phyloP scores from a whole-genome alignment of 2,797 vertebrate genomes.

The Octomys mimax region DNA sequence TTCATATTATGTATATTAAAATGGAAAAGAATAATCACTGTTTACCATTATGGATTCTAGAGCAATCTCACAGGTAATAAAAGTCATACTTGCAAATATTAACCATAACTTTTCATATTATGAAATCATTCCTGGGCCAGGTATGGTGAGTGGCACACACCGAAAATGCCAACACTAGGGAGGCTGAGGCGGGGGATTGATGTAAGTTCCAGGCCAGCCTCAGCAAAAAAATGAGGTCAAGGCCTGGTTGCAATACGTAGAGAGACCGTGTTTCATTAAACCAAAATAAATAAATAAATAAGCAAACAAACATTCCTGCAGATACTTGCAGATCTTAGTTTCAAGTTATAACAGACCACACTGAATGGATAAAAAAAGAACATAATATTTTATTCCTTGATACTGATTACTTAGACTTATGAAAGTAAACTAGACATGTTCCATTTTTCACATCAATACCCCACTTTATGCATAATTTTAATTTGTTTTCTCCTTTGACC shows the following conservation, averaged over 20 bases:
- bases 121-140: background rate
- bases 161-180: too few relatives aligned
- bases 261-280: too few relatives aligned
- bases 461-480: background rate
- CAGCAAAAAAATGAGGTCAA: too few relatives aligned
- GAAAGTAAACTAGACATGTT: background rate
- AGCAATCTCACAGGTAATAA: background rate
- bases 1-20: background rate
- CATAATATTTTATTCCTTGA: background rate
- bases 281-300: too few relatives aligned
- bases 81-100: background rate
- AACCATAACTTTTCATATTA: background rate
- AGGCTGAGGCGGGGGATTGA: too few relatives aligned
- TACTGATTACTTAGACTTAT: background rate
- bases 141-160: too few relatives aligned
- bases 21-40: background rate
- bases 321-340: background rate
- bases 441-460: background rate
- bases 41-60: background rate
- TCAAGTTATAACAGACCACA: background rate
- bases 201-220: too few relatives aligned
- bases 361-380: background rate
- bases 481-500: background rate
- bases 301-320: background rate
- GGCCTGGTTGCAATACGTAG: too few relatives aligned